Evolutionary conservation across 2,888 invertebrate species (phyloP).

Genomic region (Heteropelma amictum): DNA sequence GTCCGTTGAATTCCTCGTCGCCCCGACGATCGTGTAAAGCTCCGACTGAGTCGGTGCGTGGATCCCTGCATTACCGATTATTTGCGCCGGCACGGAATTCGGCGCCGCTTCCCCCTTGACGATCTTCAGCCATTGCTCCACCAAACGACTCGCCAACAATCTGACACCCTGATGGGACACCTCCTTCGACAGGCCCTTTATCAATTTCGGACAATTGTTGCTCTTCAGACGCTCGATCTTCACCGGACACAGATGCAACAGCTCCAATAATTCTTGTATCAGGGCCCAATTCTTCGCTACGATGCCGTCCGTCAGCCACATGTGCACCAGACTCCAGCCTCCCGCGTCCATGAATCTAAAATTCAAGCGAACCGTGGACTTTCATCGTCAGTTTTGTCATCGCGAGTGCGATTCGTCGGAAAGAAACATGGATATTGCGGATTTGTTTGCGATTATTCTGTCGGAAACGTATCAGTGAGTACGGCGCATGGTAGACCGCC

Average conservation of each 20-base stretch:
- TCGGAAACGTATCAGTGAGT: conserved; percentile 74
- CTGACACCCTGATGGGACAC: conserved; percentile 88
- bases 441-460: conserved; percentile 49
- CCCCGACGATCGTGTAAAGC: conserved; percentile 17
- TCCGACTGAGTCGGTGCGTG: conserved; percentile 10
- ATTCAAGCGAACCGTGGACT: conserved; percentile 62
- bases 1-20: background rate
- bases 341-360: conserved; percentile 90
- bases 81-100: conserved; percentile 73
- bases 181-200: conserved; percentile 91
- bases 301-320: conserved; percentile 94
- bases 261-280: conserved; percentile 90
- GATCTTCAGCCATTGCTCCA: conserved; percentile 93
- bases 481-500: conserved; percentile 64
- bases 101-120: conserved; percentile 87
- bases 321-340: conserved; percentile 94
- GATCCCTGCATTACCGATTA: conserved; percentile 58
- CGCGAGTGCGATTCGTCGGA: background rate
- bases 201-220: conserved; percentile 94
- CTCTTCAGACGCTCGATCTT: conserved; percentile 93
- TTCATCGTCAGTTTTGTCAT: background rate
- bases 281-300: conserved; percentile 91
- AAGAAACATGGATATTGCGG: too few species aligned
- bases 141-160: conserved; percentile 87
- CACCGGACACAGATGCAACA: conserved; percentile 92